A percentile compares a stretch with the other conserved stretches of the same genome.
Evolutionary conservation across 53 echinoderm and acorn worm species (phyloP).

Genomic region (Antedon mediterranea): DNA sequence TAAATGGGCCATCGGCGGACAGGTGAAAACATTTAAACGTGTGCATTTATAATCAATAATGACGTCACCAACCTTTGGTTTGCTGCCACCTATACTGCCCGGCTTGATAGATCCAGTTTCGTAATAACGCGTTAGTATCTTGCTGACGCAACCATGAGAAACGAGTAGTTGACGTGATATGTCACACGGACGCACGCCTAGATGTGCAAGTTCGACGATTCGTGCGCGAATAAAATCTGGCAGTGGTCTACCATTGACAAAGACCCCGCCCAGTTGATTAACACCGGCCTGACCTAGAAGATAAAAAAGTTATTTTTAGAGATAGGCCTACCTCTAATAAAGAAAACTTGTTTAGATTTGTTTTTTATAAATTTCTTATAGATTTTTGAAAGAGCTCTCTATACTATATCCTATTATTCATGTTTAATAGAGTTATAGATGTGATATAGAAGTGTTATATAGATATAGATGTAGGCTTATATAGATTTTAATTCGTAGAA

Average conservation of each 20-base stretch:
- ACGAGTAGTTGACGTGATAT: conserved; percentile 82
- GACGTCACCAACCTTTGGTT: conserved; percentile 82
- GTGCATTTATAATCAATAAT: background rate
- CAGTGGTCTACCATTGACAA: conserved; percentile 88
- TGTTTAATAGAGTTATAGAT: no score
- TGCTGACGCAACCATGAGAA: conserved; percentile 92
- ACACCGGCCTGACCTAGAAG: conserved; percentile 97
- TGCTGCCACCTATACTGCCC: conserved; percentile 96
- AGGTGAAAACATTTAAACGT: background rate
- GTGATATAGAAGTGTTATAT: no score
- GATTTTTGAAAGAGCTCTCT: no score
- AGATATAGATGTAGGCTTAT: no score
- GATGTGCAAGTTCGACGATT: conserved; percentile 88
- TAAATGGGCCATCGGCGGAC: background rate
- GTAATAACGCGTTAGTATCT: conserved; percentile 87
- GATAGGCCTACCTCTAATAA: no score
- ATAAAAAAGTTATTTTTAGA: no score
- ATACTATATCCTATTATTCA: no score
- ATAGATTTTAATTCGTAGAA: no score
- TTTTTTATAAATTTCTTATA: no score
- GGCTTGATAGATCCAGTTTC: conserved; percentile 96
- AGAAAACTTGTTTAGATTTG: no score
- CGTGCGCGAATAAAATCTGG: conserved; percentile 88
- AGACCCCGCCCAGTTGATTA: conserved; percentile 84
- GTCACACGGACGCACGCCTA: conserved; percentile 84